Evolutionary conservation across 2,797 vertebrate species (phyloP), one percentile per base, ranked within the genome.

Genomic region (Toxotes lorentzi): DNA sequence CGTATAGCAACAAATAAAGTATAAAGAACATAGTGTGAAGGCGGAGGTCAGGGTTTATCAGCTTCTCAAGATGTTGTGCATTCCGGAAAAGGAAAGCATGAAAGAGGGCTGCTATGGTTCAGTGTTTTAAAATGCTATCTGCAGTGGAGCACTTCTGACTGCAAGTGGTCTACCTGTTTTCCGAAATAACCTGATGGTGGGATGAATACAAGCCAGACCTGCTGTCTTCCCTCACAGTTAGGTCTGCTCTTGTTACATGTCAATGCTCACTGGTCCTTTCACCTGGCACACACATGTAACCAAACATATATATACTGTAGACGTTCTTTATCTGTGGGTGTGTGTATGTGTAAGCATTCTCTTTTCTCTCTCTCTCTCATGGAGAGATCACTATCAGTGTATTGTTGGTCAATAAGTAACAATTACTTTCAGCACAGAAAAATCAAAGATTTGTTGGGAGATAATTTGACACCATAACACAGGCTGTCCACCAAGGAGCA

Each of bases 81-180:
- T 80, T 78, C 74, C 70, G 72, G 43, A 69, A 74, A 63, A 76
- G 32, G 48, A 38, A 51, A 70, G 68, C 69, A 59, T 75, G 40
- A 83, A 82, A 70, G 57, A 78, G 34, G 54, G 30, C 34, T 70
- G 71, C 51, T 78, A 67, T 56, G 58, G 60, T 66, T 73, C 56
- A 34, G 45, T 74, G 35, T 79, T 79, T 86, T 72, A 73, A 73
- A 82, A 79, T 66, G 40, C 51, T 70, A 76, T 78, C 72, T 73
- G 83, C 71, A 50, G 50, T 24, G 19, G 24, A 50, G 72, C 59
- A 75, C 78, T 58, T 77, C 43, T 73, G 64, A 69, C 45, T 63
- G 63, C 27, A 64, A 73, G 66, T 61, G 45, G 61, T 73, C 63
- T 67, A 73, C 68, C 81, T 62, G 67, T 73, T 61, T 76, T 48